These are phyloP conservation scores for Donacobius atricapilla DNA, from an alignment of 2,113 vertebrate genomes.

Conservation along the genomic window DNA sequence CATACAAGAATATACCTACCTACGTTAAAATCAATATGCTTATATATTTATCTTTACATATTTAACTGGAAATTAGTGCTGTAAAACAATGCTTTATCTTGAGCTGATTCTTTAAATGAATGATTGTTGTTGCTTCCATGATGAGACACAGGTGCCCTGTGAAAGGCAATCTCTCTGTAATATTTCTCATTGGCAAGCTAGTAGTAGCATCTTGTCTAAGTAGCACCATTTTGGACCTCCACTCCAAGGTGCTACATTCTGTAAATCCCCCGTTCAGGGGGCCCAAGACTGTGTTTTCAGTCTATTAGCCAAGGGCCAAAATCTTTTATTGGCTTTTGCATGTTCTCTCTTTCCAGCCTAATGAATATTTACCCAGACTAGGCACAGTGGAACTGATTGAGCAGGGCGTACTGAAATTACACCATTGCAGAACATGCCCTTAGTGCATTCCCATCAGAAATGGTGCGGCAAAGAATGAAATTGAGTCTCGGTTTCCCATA, in stretches of 20 bases:
- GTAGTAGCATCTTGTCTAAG: not conserved
- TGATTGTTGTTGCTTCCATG: not conserved
- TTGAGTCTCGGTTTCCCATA: not conserved
- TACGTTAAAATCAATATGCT: not conserved
- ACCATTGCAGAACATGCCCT: not conserved
- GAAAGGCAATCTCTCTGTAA: not conserved
- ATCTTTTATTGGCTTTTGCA: not conserved
- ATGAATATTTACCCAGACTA: not conserved
- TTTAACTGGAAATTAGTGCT: not conserved
- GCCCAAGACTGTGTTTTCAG: not conserved
- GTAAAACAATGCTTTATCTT: not conserved
- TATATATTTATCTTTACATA: not conserved
- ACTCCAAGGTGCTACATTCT: not conserved
- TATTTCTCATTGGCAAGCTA: not conserved
- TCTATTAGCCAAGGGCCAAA: not conserved
- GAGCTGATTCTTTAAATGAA: not conserved
- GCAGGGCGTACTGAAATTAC: not conserved
- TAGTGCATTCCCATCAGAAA: not conserved
- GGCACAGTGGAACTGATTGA: not conserved
- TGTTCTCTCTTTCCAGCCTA: not conserved
- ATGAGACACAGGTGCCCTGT: not conserved
- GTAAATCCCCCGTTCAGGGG: not conserved
- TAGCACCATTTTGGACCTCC: not conserved
- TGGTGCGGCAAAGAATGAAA: not conserved
- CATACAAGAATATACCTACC: not conserved